These are phyloP conservation scores for Bryconaethiops microstoma DNA, from an alignment of 2,797 vertebrate genomes.

Conservation along the genomic window DNA sequence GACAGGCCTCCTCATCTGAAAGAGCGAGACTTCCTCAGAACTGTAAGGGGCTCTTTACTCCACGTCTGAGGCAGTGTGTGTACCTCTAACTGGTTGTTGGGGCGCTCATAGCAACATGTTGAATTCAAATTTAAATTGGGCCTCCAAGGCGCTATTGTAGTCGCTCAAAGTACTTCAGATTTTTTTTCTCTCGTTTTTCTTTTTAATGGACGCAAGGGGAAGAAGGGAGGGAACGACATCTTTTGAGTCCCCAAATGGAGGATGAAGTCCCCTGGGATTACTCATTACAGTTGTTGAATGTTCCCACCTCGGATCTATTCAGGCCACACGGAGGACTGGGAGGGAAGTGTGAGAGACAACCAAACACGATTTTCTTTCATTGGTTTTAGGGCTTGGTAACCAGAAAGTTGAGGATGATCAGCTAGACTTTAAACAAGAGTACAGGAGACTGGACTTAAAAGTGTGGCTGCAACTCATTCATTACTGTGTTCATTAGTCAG, in stretches of 20 bases:
- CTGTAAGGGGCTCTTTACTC: slow-evolving; percentile 77
- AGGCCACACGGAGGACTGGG: slow-evolving; percentile 22
- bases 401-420: no score
- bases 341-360: slow-evolving; percentile 31
- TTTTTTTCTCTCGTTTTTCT: slow-evolving; percentile 23
- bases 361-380: slow-evolving; percentile 11
- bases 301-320: slow-evolving; percentile 54
- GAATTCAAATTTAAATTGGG: slow-evolving; percentile 78
- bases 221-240: slow-evolving; percentile 53
- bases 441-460: no score
- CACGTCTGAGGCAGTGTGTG: slow-evolving; percentile 58
- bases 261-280: slow-evolving; percentile 52
- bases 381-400: background rate
- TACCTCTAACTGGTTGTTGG: slow-evolving; percentile 58
- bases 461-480: background rate
- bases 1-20: slow-evolving; percentile 66
- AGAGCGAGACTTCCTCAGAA: slow-evolving; percentile 74
- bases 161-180: slow-evolving; percentile 53
- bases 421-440: no score
- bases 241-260: slow-evolving; percentile 49
- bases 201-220: slow-evolving; percentile 44
- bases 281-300: slow-evolving; percentile 52
- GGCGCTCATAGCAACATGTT: slow-evolving; percentile 64
- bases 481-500: background rate
- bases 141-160: slow-evolving; percentile 59